Percentiles rank a stretch among this genome's conserved stretches.
These are phyloP conservation scores for Tachypleus tridentatus DNA, from an alignment of 1,140 invertebrate genomes.

Conservation along the genomic window DNA sequence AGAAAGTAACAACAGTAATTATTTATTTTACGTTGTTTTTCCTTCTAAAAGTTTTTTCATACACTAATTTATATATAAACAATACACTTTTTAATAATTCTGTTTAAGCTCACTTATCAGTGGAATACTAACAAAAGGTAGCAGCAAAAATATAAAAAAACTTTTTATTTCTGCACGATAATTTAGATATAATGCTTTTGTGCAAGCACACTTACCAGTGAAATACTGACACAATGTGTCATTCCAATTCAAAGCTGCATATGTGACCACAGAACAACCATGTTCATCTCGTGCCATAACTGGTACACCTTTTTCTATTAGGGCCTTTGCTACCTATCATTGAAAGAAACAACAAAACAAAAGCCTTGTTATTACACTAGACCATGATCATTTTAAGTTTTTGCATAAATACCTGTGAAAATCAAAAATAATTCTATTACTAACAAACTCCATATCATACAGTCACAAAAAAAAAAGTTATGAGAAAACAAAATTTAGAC, in stretches of 20 bases:
- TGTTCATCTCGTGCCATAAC: constrained; percentile 30
- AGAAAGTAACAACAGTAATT: no score
- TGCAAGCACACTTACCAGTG: constrained; percentile 16
- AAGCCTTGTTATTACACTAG: no score
- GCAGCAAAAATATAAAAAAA: not conserved
- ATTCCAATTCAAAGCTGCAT: constrained; percentile 35
- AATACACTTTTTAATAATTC: not conserved
- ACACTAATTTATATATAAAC: no score
- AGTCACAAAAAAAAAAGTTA: no score
- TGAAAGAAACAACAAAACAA: not conserved
- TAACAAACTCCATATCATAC: no score
- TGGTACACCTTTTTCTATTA: constrained; percentile 30
- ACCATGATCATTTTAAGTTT: no score
- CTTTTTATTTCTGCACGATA: not conserved
- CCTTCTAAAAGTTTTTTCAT: no score
- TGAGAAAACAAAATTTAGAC: no score
- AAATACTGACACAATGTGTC: constrained; percentile 28
- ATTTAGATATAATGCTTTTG: constrained; percentile 16
- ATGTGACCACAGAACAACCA: constrained; percentile 35
- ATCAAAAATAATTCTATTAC: no score
- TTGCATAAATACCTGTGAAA: no score
- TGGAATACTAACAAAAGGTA: constrained; percentile 25
- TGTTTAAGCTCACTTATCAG: constrained; percentile 13
- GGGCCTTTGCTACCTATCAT: constrained; percentile 29
- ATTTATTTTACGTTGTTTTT: no score